Base-by-base conservation (phyloP, 2,888 invertebrate genomes). In the Torymus auratus region DNA sequence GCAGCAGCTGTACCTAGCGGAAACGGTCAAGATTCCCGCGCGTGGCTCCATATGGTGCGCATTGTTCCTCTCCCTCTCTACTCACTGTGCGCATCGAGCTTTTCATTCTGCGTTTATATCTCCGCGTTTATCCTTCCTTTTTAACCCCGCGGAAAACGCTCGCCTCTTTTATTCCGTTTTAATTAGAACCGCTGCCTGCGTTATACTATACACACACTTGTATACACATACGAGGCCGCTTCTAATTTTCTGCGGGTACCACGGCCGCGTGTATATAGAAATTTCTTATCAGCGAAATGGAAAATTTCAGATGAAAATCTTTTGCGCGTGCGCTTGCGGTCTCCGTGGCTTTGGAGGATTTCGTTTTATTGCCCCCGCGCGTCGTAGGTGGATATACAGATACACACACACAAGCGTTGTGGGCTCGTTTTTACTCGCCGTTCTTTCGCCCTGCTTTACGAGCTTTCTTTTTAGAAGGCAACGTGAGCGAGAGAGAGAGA, bases 261-360 rank as follows among this genome's bases (percentile, higher is more conserved):
- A 17, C 1, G 11, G 1, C 28, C 50, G 15, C 12, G 56, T 20
- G 56, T 23, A 76, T 72, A 74, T 7, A 7, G 41, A 41, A 74
- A 81, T 74, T 73, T 60, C 73, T 81, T 77, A 80, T 68, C 71
- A 72, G 67, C n/a, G 20, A 67, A 72, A 76, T 71, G 76, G 76
- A 76, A 76, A 76, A 67, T 81, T 81, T 28, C 56, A 74, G 73
- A 69, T 74, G 60, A 78, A 74, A 81, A 74, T 78, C 64, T 74
- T 70, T 58, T 68, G 3, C n/a, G 28, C 15, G 23, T n/a, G 14
- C 20, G 55, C n/a, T n/a, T n/a, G n/a, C 14, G 41, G 69, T 58
- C 23, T 58, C 56, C 52, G 23, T 28, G 50, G 58, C 69, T 79
- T 79, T 64, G 74, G 69, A 67, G 56, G 67, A 61, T 68, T 76